Conservation (phyloP, 2,113 vertebrate genomes). For the Podilymbus podiceps region DNA sequence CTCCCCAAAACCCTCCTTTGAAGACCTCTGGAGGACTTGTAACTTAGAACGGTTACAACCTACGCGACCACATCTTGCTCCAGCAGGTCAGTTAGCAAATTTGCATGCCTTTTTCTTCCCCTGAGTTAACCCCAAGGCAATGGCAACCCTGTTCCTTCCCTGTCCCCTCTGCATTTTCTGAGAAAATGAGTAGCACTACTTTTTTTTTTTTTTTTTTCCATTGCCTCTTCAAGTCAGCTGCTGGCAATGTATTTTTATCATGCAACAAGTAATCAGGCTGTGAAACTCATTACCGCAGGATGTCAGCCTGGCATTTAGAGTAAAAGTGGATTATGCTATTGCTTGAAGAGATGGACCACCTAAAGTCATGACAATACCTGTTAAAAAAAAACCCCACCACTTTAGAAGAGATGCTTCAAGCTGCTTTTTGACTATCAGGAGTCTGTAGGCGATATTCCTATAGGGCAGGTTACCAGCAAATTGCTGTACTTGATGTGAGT, state of each 20-base stretch:
- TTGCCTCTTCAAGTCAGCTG: neutral
- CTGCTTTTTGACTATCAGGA: neutral
- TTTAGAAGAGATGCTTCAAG: neutral
- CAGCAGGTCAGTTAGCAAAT: neutral
- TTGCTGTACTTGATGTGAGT: neutral
- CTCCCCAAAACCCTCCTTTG: neutral
- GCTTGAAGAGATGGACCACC: neutral
- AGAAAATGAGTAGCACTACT: neutral
- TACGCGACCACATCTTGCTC: rapidly evolving
- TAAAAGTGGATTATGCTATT: neutral
- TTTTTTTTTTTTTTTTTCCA: neutral
- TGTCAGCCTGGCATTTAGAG: neutral
- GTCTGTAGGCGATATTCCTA: neutral
- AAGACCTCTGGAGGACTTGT: neutral
- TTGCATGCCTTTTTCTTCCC: neutral
- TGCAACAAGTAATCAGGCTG: neutral
- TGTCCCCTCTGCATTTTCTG: neutral
- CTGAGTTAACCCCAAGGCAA: neutral
- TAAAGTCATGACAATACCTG: neutral
- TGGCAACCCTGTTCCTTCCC: neutral
- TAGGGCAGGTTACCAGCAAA: neutral
- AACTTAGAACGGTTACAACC: neutral
- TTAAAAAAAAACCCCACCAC: neutral
- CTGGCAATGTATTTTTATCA: neutral
- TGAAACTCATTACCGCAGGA: neutral